phyloP scores from a whole-genome alignment of 2,113 vertebrate species.

The Micronycteris hirsuta region DNA sequence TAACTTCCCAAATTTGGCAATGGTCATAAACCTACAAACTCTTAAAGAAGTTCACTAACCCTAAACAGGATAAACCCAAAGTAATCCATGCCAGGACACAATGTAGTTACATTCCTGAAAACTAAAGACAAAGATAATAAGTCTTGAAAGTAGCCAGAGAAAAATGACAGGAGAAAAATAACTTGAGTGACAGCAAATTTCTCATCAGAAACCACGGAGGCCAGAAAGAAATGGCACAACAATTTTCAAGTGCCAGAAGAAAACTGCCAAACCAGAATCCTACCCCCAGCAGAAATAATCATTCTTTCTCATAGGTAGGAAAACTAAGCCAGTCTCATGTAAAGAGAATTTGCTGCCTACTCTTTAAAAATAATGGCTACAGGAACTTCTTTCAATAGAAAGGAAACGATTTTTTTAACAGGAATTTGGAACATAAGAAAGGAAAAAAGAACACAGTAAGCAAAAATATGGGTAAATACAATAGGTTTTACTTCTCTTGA shows the following conservation, averaged over 20 bases:
- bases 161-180: slow-evolving; percentile 5
- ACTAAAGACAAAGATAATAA: background rate
- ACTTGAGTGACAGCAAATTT: background rate
- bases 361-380: background rate
- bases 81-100: background rate
- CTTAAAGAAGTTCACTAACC: background rate
- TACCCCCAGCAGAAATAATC: background rate
- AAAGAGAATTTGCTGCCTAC: background rate
- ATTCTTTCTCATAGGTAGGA: background rate
- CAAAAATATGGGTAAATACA: slow-evolving; percentile 4
- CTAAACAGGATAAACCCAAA: background rate
- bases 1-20: background rate
- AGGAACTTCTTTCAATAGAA: slow-evolving; percentile 5
- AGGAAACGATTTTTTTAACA: slow-evolving; percentile 12
- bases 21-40: background rate
- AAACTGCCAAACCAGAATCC: background rate
- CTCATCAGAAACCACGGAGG: background rate
- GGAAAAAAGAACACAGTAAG: background rate
- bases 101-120: background rate
- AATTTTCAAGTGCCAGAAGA: background rate
- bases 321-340: background rate
- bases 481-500: background rate
- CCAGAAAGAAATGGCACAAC: background rate
- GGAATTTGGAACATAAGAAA: background rate
- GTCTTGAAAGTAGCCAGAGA: background rate